Conservation (phyloP, 1,140 invertebrate genomes). For the Ips nitidus region DNA sequence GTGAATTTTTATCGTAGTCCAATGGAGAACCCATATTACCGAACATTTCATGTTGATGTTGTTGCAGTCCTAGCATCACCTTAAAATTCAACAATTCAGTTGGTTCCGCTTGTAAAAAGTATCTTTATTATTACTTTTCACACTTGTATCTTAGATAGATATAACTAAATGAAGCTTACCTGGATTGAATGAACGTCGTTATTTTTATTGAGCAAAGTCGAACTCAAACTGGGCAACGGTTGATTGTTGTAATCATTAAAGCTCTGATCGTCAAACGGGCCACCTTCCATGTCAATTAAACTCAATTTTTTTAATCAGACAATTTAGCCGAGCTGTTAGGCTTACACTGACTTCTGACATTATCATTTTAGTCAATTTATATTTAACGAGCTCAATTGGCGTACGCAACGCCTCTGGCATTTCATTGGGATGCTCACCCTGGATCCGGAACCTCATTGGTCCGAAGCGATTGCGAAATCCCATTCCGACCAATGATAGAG, state of each 20-base stretch:
- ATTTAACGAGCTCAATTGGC: constrained; percentile 53
- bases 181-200: constrained; percentile 64
- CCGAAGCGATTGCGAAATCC: constrained; percentile 29
- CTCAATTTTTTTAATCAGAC: constrained; percentile 44
- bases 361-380: constrained; percentile 54
- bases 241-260: constrained; percentile 72
- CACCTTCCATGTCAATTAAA: constrained; percentile 65
- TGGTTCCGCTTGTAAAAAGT: no score
- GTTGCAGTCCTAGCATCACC: constrained; percentile 71
- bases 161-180: constrained; percentile 13
- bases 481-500: constrained; percentile 24
- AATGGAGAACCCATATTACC: constrained; percentile 47
- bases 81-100: background rate
- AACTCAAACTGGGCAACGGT: constrained; percentile 55
- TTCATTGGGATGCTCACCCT: constrained; percentile 13
- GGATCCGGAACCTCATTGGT: constrained; percentile 20
- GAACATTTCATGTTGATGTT: constrained; percentile 56
- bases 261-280: constrained; percentile 73
- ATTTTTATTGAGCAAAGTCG: constrained; percentile 51
- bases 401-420: constrained; percentile 33
- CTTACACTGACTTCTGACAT: constrained; percentile 53
- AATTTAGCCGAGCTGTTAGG: constrained; percentile 41
- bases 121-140: no score
- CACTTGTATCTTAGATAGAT: no score
- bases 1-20: constrained; percentile 49